These are phyloP conservation scores for Pelodytes ibericus DNA, from an alignment of 2,797 vertebrate genomes.

Conservation along the genomic window DNA sequence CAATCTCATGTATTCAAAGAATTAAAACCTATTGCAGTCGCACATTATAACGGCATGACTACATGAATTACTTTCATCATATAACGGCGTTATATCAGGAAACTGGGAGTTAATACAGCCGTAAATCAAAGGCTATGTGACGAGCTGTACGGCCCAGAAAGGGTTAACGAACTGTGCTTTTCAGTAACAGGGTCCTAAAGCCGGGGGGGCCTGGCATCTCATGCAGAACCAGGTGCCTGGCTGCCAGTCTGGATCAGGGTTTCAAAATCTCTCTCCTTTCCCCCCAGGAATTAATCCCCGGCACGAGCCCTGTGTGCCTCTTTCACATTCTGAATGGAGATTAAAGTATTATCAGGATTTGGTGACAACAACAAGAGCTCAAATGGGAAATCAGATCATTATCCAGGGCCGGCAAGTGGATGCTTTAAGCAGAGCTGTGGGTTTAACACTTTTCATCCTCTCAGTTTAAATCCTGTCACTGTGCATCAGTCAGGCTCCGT, in stretches of 20 bases:
- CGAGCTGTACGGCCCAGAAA: too few species aligned
- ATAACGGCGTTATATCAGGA: too few species aligned
- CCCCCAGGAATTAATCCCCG: slow-evolving; percentile 29
- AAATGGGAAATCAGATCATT: not conserved
- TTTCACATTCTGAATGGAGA: slow-evolving; percentile 45
- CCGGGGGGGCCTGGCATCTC: not conserved
- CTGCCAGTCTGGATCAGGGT: not conserved
- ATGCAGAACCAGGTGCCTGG: slow-evolving; percentile 5
- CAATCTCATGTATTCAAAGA: too few species aligned
- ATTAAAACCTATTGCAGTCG: too few species aligned
- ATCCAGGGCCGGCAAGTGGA: not conserved
- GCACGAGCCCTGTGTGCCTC: slow-evolving; percentile 23
- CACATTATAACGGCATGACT: too few species aligned
- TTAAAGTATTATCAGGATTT: slow-evolving; percentile 46
- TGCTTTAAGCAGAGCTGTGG: not conserved
- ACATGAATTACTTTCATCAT: too few species aligned
- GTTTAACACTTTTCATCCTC: not conserved
- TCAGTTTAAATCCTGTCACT: not conserved
- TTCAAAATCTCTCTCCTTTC: not conserved
- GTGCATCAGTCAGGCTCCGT: not conserved
- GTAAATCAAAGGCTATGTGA: too few species aligned
- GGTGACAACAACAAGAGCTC: slow-evolving; percentile 29
- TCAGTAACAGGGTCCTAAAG: too few species aligned
- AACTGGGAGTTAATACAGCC: too few species aligned
- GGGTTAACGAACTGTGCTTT: too few species aligned